A percentile compares a stretch with the other conserved stretches of the same genome.
These are phyloP conservation scores for Nemotelus nigrinus DNA, from an alignment of 2,888 invertebrate genomes.

Conservation along the genomic window DNA sequence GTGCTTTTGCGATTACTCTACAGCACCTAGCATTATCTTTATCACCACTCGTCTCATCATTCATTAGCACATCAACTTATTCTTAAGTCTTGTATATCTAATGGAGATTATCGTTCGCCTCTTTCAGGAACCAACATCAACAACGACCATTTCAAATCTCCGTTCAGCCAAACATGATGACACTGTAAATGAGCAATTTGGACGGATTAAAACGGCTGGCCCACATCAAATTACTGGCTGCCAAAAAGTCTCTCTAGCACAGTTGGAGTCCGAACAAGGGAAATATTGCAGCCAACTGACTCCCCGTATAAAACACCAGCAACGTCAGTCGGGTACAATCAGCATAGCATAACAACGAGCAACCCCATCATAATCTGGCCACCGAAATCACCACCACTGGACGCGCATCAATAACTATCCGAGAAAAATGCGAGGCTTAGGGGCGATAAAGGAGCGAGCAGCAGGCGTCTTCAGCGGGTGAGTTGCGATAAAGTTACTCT, in stretches of 20 bases:
- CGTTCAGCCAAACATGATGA: slow-evolving; percentile 27
- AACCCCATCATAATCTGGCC: slow-evolving; percentile 41
- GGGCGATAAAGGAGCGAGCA: slow-evolving; percentile 64
- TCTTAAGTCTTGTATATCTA: too few species aligned
- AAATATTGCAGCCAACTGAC: slow-evolving; percentile 7
- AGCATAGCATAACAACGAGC: slow-evolving; percentile 1
- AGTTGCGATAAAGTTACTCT: slow-evolving; percentile 53
- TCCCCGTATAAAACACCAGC: neutral
- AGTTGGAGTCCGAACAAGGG: slow-evolving; percentile 1
- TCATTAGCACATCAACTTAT: too few species aligned
- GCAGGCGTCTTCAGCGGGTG: slow-evolving; percentile 63
- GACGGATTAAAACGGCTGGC: slow-evolving; percentile 30
- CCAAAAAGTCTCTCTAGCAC: slow-evolving; percentile 20
- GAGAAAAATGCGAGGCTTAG: slow-evolving; percentile 62
- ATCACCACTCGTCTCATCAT: too few species aligned
- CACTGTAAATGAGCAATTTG: slow-evolving; percentile 24
- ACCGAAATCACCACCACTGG: slow-evolving; percentile 28
- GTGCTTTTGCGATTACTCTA: too few species aligned
- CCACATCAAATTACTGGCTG: slow-evolving; percentile 21
- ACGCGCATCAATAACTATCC: slow-evolving; percentile 15
- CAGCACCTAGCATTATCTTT: too few species aligned
- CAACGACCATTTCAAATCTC: slow-evolving; percentile 13
- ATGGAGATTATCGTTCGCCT: neutral
- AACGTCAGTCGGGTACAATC: slow-evolving; percentile 37
- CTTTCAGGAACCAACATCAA: slow-evolving; percentile 22